Evolutionary conservation across 2,113 vertebrate species (phyloP), one percentile per base, ranked within the genome.

Genomic region (Sceloporus undulatus): DNA sequence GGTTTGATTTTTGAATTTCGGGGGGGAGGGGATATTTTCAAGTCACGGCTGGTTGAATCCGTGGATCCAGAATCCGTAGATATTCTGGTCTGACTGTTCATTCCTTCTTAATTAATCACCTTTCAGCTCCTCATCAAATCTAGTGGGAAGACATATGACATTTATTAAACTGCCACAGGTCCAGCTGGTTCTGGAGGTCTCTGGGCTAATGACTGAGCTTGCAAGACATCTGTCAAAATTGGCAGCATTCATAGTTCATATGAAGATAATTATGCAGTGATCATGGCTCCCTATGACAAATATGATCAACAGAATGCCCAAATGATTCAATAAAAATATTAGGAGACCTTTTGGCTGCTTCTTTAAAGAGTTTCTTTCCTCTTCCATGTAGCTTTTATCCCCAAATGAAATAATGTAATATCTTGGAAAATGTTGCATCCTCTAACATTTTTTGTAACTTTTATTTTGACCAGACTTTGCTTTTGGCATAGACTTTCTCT

Each of bases 151-250:
- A n/a, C 91, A 85, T 90, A 86, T 91, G 85, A 94, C 79, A 87
- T 87, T 90, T 89, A 74, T 87, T 87, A 85, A 92, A 77, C 94
- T 96, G 90, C 94, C 96, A 94, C 52, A 82, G 79, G 86, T 86
- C 90, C 94, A 95, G 93, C 91, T 96, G 94, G 92, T 92, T 76
- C 70, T 91, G 82, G 89, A 93, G 89, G 75, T 91, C 92, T 95
- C 90, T 89, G 93, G 90, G 78, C 91, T 94, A 87, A 23, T 25
- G 70, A 92, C 87, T 89, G 76, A 82, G 92, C 87, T 90, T 70
- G n/a, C 91, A 94, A 85, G 78, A 71, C 91, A 92, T 91, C 88
- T 96, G 92, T 91, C 86, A 89, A 87, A 73, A 89, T 71, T 90
- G 75, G n/a, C 86, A 0, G 0, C 66, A 66, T 9, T 89, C 0